Base-by-base conservation (phyloP, 2,797 vertebrate genomes). In the Oryzias dopingdopingensis region DNA sequence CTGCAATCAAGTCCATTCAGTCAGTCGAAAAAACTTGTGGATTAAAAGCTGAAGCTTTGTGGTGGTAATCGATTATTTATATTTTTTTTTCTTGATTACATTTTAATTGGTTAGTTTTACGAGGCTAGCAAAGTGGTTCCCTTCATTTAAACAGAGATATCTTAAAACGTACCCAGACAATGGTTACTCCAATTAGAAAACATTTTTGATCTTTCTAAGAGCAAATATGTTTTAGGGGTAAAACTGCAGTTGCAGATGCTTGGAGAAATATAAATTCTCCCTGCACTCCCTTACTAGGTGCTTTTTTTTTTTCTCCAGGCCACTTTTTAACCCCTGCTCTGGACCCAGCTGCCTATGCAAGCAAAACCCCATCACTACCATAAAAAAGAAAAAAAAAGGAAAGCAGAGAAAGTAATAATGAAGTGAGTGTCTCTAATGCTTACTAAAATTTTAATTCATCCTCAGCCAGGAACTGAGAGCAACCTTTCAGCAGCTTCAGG, bases 371-470 rank as follows among this genome's bases (percentile, higher is more conserved):
- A 67, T 77, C 70, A 46, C 55, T 70, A 72, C 74, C 79, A 70
- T 48, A 61, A 41, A 52, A 52, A 32, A 59, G 17, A 17, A 15
- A 46, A 2, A 2, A 18, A 50, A 50, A 63, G 54, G 51, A 32
- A 20, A 67, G 60, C 66, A 44, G 17, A 60, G 76, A 80, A 75
- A 66, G 63, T 70, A 68, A 73, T 61, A 65, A 80, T 56, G 65
- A 59, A 73, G 74, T 75, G 59, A 72, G 56, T 67, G 63, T 83
- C 72, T 88, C 77, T 55, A 80, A 82, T 80, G 67, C 72, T 61
- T 60, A 74, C 65, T 81, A 68, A 68, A 73, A 80, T 48, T 83
- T 83, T 83, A 56, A 84, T 81, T 76, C 56, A 60, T 70, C 59
- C 64, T 67, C 59, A 53, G 67, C 62, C 58, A 51, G 52, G 68